phyloP scores from a whole-genome alignment of 2,888 invertebrate genomes.

The Gortyna flavago region DNA sequence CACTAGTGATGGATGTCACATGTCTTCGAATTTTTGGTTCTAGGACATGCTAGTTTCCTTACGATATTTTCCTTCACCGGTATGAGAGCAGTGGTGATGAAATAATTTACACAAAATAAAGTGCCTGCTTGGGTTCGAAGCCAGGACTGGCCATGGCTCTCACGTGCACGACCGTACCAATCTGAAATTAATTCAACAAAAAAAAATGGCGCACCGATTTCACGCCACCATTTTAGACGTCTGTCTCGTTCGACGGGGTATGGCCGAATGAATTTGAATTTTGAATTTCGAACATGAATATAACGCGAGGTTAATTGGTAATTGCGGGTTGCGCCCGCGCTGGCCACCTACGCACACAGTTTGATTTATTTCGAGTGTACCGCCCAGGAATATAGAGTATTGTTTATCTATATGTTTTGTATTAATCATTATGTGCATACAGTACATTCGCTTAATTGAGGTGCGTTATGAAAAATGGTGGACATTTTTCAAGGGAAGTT shows the following conservation, averaged over 20 bases:
- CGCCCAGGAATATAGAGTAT: slow-evolving; percentile 81
- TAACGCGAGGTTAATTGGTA: slow-evolving; percentile 86
- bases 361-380: slow-evolving; percentile 83
- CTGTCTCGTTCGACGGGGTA: slow-evolving; percentile 70
- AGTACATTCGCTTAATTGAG: slow-evolving; percentile 65
- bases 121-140: not conserved
- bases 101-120: not conserved
- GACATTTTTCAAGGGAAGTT: slow-evolving; percentile 44
- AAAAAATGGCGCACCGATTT: slow-evolving; percentile 67
- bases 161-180: not conserved
- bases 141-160: not conserved
- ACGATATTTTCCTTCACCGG: too few relatives aligned
- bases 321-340: slow-evolving; percentile 79
- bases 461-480: slow-evolving; percentile 57
- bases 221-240: slow-evolving; percentile 75
- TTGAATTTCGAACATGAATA: slow-evolving; percentile 74
- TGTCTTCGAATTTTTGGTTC: too few relatives aligned
- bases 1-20: too few relatives aligned
- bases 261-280: slow-evolving; percentile 81
- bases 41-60: too few relatives aligned
- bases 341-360: slow-evolving; percentile 83
- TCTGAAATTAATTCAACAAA: slow-evolving; percentile 10
- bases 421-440: slow-evolving; percentile 60
- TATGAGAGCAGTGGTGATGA: not conserved
- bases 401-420: slow-evolving; percentile 75